Evolutionary conservation across 2,888 invertebrate genomes (phyloP), one percentile per base, ranked within the genome.

Genomic region (Vanessa cardui): DNA sequence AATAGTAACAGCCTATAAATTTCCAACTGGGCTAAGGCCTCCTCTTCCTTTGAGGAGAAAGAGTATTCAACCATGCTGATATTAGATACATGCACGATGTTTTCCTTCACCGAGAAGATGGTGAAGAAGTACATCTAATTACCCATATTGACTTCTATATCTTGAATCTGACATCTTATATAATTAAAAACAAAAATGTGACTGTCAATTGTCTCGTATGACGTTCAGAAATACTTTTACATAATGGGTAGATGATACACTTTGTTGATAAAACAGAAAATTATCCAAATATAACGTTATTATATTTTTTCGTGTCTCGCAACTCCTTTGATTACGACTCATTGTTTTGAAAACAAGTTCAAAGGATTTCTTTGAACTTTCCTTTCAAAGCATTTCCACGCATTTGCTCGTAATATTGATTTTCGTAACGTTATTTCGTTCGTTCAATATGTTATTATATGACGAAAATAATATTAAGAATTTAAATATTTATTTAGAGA

Each of bases 331-430:
- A 69, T 60, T 63, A 58, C 45, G 52, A 58, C 47, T 39, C 68
- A 68, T 70, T 66, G 71, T 69, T 71, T 73, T 67, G 59, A 46
- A 45, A 63, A 61, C 67, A 59, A 61, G 64, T 66, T 69, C 71
- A 73, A 71, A 68, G 65, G 68, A 65, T 69, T 65, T 73, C 67
- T 73, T 73, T 71, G 71, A 73, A 69, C 63, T 69, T 66, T 60
- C 58, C 58, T 62, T 65, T 66, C 67, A 71, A 67, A 71, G 69
- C 62, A 61, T 69, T 66, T 64, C 26, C 63, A 49, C 59, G 52
- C 47, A 26, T 69, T 67, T 64, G 50, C 58, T 54, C 69, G 49
- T 60, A 69, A 60, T 71, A 71, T 72, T 52, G 59, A 59, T 63
- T 33, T 62, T 69, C 31, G 47, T 31, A 56, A 45, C 52, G 39